Base-by-base conservation (phyloP, 2,888 invertebrate genomes). In the Drosophila quinaria region DNA sequence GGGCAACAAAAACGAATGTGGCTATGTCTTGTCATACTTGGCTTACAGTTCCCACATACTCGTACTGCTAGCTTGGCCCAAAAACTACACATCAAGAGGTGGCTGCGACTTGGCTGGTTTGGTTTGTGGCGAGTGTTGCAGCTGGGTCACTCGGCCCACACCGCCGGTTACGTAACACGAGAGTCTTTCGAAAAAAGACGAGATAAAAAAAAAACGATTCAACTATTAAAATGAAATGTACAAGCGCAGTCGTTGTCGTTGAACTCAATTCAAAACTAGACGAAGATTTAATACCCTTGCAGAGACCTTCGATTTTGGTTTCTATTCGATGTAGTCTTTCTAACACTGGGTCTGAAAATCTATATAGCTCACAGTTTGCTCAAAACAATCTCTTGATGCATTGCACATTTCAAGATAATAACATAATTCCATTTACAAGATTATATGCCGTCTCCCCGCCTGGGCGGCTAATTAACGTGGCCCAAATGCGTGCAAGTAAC, bases 71-170 rank as follows among this genome's bases (percentile, higher is more conserved):
- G 67, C 73, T 77, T 74, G 88, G 80, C 88, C 88, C 77, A 83
- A 80, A 85, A 80, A 61, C 63, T 79, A 71, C 81, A 82, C 80
- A 77, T 73, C 68, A 64, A 66, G 61, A 61, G 67, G 44, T 69
- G 61, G 42, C 33, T 61, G 44, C n/a, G 22, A 35, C 46, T 49
- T 56, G 54, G 25, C 25, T 61, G 33, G 15, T 47, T 35, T 9
- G 25, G 5, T 31, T n/a, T 35, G 13, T 49, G 46, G 11, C 52
- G 46, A 47, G 19, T 47, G 63, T 69, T 79, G 79, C 83, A 70
- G 84, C 87, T 74, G 78, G 78, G 74, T 74, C 74, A 79, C 68
- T 55, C 64, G 56, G 69, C 64, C 71, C 70, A 64, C 64, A 69
- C 29, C 52, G 70, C 52, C 56, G 31, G 60, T 81, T 81, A 85